Conservation (phyloP, 2,888 invertebrate species). For the Tenthredo scrophulariae region DNA sequence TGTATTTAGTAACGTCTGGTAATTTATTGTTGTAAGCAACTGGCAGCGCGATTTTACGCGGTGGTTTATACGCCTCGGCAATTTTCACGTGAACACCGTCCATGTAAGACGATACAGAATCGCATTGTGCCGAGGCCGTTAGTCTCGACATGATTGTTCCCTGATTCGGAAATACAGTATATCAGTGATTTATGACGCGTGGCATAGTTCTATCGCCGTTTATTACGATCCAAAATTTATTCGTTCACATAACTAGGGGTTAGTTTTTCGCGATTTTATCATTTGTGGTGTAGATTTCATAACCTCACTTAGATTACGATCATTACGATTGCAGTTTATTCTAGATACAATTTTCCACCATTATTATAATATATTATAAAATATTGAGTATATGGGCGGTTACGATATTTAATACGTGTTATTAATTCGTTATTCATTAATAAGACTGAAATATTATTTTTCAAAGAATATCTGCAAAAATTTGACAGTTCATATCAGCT, state of each 20-base stretch:
- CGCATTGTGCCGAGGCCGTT: constrained; percentile 70
- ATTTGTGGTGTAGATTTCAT: background rate
- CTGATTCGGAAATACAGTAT: background rate
- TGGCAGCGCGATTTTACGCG: constrained; percentile 84
- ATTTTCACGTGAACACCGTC: constrained; percentile 94
- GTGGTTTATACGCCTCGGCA: constrained; percentile 92
- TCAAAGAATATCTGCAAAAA: background rate
- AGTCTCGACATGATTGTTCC: constrained; percentile 68
- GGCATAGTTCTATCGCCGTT: background rate
- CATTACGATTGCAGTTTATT: background rate
- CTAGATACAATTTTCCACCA: background rate
- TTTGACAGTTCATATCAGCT: constrained; percentile 54
- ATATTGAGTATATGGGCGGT: background rate
- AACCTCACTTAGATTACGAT: constrained; percentile 12
- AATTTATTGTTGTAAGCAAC: constrained; percentile 80
- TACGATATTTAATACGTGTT: background rate
- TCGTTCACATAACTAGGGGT: background rate
- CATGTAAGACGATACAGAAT: constrained; percentile 82
- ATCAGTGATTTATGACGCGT: background rate
- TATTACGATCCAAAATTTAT: background rate
- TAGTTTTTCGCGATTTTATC: no score
- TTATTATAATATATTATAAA: background rate
- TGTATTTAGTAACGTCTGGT: constrained; percentile 80
- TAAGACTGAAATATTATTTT: background rate
- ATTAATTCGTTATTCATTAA: background rate